Evolutionary conservation across 1,140 invertebrate genomes (phyloP).

Genomic region (Lepeophtheirus salmonis): DNA sequence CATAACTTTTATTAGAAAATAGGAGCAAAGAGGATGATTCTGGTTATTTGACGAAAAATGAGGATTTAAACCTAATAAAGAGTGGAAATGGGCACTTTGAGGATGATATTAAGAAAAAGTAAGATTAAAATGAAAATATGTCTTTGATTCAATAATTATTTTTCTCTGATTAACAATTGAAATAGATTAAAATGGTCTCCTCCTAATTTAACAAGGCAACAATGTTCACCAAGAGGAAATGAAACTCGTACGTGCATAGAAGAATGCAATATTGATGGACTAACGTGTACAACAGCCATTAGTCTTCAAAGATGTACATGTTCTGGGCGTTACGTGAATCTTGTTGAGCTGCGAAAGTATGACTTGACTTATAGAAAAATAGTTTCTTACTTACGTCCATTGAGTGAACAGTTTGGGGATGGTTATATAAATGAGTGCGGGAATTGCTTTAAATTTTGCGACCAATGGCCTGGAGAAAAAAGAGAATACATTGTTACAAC

Average conservation of each 20-base stretch:
- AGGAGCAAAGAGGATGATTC: too few species aligned
- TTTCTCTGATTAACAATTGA: too few species aligned
- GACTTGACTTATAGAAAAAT: neutral
- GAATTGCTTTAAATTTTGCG: neutral
- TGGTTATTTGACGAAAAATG: too few species aligned
- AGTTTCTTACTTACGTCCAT: neutral
- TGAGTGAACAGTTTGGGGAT: neutral
- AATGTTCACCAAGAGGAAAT: neutral
- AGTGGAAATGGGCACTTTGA: too few species aligned
- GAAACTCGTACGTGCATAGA: constrained; percentile 1
- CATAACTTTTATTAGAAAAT: too few species aligned
- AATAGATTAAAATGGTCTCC: neutral
- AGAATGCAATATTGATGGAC: neutral
- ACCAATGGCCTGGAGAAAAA: constrained; percentile 4
- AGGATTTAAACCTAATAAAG: too few species aligned
- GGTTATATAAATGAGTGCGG: constrained; percentile 5
- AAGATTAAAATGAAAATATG: too few species aligned
- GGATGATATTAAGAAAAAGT: too few species aligned
- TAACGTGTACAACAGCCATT: constrained; percentile 1
- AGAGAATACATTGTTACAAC: neutral
- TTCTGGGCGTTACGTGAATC: neutral
- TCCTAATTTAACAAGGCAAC: neutral
- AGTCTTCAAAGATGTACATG: neutral
- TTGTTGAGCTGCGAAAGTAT: neutral
- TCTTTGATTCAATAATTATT: too few species aligned